phyloP scores from a whole-genome alignment of 64 coral and sea anemone genomes.

The Dendrophyllia cribrosa region DNA sequence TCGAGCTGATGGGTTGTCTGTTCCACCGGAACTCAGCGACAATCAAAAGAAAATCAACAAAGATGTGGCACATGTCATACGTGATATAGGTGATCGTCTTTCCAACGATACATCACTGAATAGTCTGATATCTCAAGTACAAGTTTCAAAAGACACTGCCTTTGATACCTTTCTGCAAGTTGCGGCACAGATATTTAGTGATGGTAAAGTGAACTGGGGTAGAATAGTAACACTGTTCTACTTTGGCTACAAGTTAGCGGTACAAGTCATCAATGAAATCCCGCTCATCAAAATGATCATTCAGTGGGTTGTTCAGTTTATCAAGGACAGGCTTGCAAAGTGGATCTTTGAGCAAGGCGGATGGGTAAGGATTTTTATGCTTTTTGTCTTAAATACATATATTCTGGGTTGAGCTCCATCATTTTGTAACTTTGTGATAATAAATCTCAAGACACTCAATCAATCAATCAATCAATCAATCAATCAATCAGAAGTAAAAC shows the following conservation, averaged over 20 bases:
- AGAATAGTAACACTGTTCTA: constrained; percentile 95
- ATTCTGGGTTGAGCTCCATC: background rate
- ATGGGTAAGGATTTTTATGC: constrained; percentile 80
- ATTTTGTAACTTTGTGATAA: background rate
- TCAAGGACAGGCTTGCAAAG: constrained; percentile 89
- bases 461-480: too few relatives aligned
- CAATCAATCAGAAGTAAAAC: too few relatives aligned
- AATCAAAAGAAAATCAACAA: constrained; percentile 75
- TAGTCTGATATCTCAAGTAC: constrained; percentile 67
- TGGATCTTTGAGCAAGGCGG: constrained; percentile 97
- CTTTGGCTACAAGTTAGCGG: constrained; percentile 97
- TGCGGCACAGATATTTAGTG: constrained; percentile 88
- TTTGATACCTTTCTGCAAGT: constrained; percentile 94
- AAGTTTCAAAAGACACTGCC: constrained; percentile 93
- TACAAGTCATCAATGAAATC: constrained; percentile 82
- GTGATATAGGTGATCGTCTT: constrained; percentile 94
- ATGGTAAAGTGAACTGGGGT: constrained; percentile 94
- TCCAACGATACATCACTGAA: constrained; percentile 70
- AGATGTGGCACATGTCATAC: constrained; percentile 86
- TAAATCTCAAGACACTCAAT: too few relatives aligned
- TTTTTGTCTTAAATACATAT: background rate
- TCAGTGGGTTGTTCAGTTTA: constrained; percentile 89
- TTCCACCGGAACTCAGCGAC: constrained; percentile 76
- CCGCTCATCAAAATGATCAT: constrained; percentile 93
- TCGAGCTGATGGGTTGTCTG: constrained; percentile 75